A percentile compares a stretch with the other conserved stretches of the same genome.
These are phyloP conservation scores for Amphipoea oculea DNA, from an alignment of 2,888 invertebrate genomes.

Conservation along the genomic window DNA sequence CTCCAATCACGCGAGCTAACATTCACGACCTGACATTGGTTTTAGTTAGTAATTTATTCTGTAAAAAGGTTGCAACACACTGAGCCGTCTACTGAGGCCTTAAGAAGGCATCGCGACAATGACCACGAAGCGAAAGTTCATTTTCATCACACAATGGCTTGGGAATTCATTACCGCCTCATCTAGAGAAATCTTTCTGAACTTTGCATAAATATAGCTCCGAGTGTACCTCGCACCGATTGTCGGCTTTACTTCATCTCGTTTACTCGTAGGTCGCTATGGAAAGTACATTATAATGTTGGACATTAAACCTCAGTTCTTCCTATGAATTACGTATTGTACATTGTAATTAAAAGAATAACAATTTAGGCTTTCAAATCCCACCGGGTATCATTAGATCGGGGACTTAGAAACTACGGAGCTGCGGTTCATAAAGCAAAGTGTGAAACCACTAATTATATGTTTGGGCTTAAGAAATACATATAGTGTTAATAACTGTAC, in stretches of 20 bases:
- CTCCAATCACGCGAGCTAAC: conserved; percentile 68
- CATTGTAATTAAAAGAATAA: conserved; percentile 50
- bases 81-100: conserved; percentile 55
- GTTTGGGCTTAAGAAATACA: conserved; percentile 46
- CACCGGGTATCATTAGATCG: conserved; percentile 56
- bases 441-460: conserved; percentile 56
- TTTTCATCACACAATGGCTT: conserved; percentile 77
- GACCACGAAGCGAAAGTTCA: conserved; percentile 80
- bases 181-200: conserved; percentile 76
- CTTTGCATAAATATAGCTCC: conserved; percentile 61
- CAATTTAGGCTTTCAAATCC: conserved; percentile 53
- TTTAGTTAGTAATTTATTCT: conserved; percentile 72
- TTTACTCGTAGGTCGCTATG: conserved; percentile 37
- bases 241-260: conserved; percentile 24
- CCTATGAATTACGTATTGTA: conserved; percentile 46
- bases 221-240: conserved; percentile 54
- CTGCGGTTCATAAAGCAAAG: conserved; percentile 57
- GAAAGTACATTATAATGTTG: conserved; percentile 56
- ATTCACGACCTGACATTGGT: conserved; percentile 73
- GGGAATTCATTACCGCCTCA: conserved; percentile 78
- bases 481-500: conserved; percentile 39
- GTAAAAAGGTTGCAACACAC: conserved; percentile 68
- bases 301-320: conserved; percentile 24
- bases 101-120: conserved; percentile 67
- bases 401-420: conserved; percentile 57